A percentile compares a stretch with the other conserved stretches of the same genome.
Evolutionary conservation across 2,113 vertebrate species (phyloP).

Genomic region (Neogobius melanostomus): DNA sequence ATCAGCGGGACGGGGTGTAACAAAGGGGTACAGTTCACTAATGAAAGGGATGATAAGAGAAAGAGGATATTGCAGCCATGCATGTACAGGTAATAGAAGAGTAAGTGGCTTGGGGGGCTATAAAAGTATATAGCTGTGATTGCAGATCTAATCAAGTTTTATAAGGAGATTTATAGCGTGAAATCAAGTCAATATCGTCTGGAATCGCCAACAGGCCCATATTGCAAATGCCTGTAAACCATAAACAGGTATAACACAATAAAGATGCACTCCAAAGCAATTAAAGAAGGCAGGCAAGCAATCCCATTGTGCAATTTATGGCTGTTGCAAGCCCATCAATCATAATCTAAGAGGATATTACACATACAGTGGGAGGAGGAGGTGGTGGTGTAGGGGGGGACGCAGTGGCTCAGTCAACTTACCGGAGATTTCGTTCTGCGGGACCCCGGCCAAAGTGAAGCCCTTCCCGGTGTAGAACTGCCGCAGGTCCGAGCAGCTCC

Average conservation of each 20-base stretch:
- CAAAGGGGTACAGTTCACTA: slow-evolving; percentile 13
- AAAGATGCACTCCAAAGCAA: background rate
- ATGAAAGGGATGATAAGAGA: slow-evolving; percentile 1
- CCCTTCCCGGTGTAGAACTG: slow-evolving; percentile 93
- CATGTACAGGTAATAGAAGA: background rate
- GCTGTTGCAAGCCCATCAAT: background rate
- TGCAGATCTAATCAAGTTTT: slow-evolving; percentile 6
- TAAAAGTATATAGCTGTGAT: slow-evolving; percentile 9
- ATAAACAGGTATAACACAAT: background rate
- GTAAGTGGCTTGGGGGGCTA: background rate
- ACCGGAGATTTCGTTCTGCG: slow-evolving; percentile 94
- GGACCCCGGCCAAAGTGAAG: slow-evolving; percentile 87
- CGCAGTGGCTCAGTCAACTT: slow-evolving; percentile 44
- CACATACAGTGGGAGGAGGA: background rate
- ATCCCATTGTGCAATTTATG: background rate
- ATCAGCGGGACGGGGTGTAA: slow-evolving; percentile 7
- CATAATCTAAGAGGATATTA: background rate
- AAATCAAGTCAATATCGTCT: background rate
- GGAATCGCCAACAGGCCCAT: background rate
- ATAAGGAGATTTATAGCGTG: background rate
- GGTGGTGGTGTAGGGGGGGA: background rate
- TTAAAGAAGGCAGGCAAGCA: background rate
- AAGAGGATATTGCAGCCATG: background rate
- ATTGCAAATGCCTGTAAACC: no score
- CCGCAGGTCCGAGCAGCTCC: slow-evolving; percentile 88